Base-by-base conservation (phyloP, 2,797 vertebrate genomes). In the Gallirallus australis region DNA sequence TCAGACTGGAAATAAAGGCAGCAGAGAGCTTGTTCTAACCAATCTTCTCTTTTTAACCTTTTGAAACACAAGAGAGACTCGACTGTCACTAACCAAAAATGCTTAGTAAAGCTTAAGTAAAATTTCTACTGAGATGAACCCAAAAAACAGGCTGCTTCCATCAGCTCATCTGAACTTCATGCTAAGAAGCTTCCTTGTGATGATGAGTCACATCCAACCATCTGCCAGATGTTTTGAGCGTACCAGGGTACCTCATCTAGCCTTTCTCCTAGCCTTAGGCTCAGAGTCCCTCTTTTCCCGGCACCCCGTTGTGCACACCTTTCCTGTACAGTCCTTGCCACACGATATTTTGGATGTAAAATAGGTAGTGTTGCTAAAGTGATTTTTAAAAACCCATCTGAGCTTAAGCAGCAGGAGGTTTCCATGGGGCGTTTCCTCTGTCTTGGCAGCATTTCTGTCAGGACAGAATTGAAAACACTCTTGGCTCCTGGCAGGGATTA, bases 401-500 rank as follows among this genome's bases (percentile, higher is more conserved):
- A 65, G 61, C 52, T 47, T 35, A 37, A 85, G 90, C 78, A 77
- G 83, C 71, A 16, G 75, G 68, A 90, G 84, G 39, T 82, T 96
- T 71, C 69, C 37, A 1, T 10, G 71, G 92, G 94, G 73, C 42
- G 45, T 85, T 89, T 86, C 93, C 78, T 89, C 86, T 68, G 77
- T 69, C 52, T 76, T 86, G 94, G 95, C 92, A 91, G 37, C 50
- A 0, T 50, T 82, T 53, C 1, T 21, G 40, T 61, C 47, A 3
- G 81, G 68, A 21, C 68, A 73, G 81, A 21, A 54, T 27, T 12
- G 75, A 72, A 86, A 83, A 27, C 0, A 9, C 65, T 42, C n/a
- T 12, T 30, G 45, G 90, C 68, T 94, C 50, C 69, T 3, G 0
- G 54, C 23, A 8, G 75, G 76, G 83, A 94, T 95, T 87, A 91